Evolutionary conservation across 1,140 invertebrate genomes (phyloP), one percentile per base, ranked within the genome.

Genomic region (Cataglyphis hispanica): DNA sequence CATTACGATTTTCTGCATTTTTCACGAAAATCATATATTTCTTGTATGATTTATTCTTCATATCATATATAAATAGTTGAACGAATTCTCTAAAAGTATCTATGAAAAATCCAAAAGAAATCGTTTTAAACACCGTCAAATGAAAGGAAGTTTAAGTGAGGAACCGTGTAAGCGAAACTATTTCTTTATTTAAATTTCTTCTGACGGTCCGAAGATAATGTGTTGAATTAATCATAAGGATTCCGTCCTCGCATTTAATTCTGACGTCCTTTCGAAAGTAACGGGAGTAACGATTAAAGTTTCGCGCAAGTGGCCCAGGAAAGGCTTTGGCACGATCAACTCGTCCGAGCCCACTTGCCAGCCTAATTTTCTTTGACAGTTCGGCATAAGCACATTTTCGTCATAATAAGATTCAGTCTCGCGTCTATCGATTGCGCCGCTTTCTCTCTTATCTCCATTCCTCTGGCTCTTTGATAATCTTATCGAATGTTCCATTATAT

Each of bases 121-220:
- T 46, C 53, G 11, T 58, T 74, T 72, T 43, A 46, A 81, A 58
- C 25, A 25, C 25, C 37, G 78, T 83, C 53, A 60, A 60, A 83
- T 74, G 78, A 56, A 19, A 60, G 61, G 7, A 56, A 58, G n/a
- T 76, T 58, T 58, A 85, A 89, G 88, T 90, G 76, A 70, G 72
- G 81, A 90, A 90, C 43, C 86, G 88, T 90, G 86, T 90, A 86
- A 86, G 86, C 77, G 89, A 87, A 80, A 86, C 88, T 90, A 83
- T 90, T 90, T 90, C 89, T 84, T 90, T 90, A 90, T 90, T 90
- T 90, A 90, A 90, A 90, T 90, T 90, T 90, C 89, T 87, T 85
- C 86, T 66, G 72, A 76, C 85, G 85, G 88, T 50, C 74, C 37
- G 64, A 53, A 84, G 86, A 87, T 90, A 90, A 90, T 90, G 89